phyloP scores from a whole-genome alignment of 2,888 invertebrate genomes.

The Agapetus fuscipes region DNA sequence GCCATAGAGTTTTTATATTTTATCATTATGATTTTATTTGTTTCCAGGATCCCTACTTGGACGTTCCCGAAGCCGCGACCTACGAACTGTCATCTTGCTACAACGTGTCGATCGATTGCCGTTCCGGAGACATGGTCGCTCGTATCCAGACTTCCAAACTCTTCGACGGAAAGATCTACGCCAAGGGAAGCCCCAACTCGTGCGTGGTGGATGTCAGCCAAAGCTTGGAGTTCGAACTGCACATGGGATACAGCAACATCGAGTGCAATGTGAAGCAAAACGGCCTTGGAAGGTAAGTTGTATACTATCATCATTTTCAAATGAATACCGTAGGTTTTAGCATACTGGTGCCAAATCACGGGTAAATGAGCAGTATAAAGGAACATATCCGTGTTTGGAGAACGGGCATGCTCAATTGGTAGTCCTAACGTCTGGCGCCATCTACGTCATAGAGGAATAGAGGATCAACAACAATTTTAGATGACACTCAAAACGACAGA shows the following conservation, averaged over 20 bases:
- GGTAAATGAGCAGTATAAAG: too few relatives aligned
- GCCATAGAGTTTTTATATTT: too few relatives aligned
- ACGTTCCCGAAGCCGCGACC: conserved; percentile 84
- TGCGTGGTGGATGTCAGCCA: conserved; percentile 84
- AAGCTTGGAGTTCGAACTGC: conserved; percentile 81
- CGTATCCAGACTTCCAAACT: conserved; percentile 84
- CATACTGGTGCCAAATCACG: too few relatives aligned
- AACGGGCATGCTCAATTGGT: too few relatives aligned
- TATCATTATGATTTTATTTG: too few relatives aligned
- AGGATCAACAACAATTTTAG: too few relatives aligned
- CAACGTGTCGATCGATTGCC: conserved; percentile 89
- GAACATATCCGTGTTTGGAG: too few relatives aligned
- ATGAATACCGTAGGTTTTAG: too few relatives aligned
- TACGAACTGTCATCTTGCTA: conserved; percentile 90
- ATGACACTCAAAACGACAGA: too few relatives aligned
- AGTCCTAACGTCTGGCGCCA: too few relatives aligned
- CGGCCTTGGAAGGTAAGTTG: conserved; percentile 61
- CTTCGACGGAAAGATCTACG: conserved; percentile 91
- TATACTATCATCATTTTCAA: too few relatives aligned
- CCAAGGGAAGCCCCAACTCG: conserved; percentile 87
- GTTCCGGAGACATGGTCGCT: conserved; percentile 87
- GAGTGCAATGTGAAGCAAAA: conserved; percentile 90
- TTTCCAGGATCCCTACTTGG: conserved; percentile 73
- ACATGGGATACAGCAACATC: conserved; percentile 85
- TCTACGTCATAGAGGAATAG: too few relatives aligned